Percentiles rank a stretch among this genome's conserved stretches.
phyloP scores from a whole-genome alignment of 1,140 invertebrate genomes.

The Wiebesia pumilae region DNA sequence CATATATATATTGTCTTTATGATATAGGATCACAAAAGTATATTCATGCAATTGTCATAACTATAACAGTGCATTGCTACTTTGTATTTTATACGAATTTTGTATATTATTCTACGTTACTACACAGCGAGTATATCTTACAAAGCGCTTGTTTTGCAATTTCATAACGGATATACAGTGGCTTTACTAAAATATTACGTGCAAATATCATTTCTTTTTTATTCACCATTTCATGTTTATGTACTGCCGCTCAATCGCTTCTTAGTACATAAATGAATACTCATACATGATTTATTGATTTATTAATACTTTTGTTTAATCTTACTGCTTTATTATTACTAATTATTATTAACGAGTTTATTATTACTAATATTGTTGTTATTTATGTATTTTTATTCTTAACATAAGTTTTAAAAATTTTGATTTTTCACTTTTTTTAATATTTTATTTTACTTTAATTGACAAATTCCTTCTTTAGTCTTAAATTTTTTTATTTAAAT shows the following conservation, averaged over 20 bases:
- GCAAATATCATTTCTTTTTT: slow-evolving; percentile 4
- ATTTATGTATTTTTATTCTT: neutral
- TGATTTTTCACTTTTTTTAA: neutral
- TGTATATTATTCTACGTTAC: neutral
- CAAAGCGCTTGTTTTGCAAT: slow-evolving; percentile 1
- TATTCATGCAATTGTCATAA: neutral
- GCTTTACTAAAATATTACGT: slow-evolving; percentile 21
- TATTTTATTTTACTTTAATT: neutral
- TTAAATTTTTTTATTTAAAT: too few species aligned
- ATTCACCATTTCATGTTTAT: neutral
- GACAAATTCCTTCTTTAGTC: too few species aligned
- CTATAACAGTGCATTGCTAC: slow-evolving; percentile 8
- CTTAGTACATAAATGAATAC: neutral
- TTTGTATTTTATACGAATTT: slow-evolving; percentile 5
- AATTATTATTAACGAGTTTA: too few species aligned
- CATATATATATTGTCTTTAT: slow-evolving; percentile 32
- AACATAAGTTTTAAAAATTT: neutral
- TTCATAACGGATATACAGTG: neutral
- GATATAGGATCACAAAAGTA: slow-evolving; percentile 22
- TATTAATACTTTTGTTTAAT: neutral
- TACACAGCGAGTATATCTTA: slow-evolving; percentile 8
- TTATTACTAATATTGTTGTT: neutral
- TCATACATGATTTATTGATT: neutral
- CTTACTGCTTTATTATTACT: neutral
- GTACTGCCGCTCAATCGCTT: neutral